Percentiles rank a stretch among this genome's conserved stretches.
phyloP scores from a whole-genome alignment of 2,113 vertebrate genomes.

The Chiloscyllium plagiosum region DNA sequence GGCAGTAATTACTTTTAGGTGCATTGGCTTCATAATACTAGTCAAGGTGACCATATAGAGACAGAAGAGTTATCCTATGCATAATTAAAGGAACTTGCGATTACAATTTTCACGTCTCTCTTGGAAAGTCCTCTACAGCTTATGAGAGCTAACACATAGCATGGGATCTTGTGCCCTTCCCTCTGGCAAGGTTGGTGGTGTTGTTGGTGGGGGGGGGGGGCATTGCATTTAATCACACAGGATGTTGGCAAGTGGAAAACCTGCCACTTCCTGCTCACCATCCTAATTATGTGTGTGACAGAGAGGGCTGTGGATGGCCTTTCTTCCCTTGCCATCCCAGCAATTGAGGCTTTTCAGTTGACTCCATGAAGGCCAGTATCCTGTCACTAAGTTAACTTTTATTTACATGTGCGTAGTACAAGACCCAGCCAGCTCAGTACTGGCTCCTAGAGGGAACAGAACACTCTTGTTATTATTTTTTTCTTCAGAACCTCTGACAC shows the following conservation, averaged over 20 bases:
- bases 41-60: slow-evolving; percentile 18
- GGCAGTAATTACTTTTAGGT: slow-evolving; percentile 23
- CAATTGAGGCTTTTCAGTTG: background rate
- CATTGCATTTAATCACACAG: background rate
- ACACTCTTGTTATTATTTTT: too few relatives aligned
- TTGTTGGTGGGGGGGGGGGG: too few relatives aligned
- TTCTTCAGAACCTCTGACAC: too few relatives aligned
- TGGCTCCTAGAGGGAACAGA: too few relatives aligned
- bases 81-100: background rate
- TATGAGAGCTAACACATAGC: background rate
- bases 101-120: background rate
- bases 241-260: background rate
- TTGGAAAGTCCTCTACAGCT: background rate
- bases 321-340: background rate
- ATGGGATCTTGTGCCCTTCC: background rate
- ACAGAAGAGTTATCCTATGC: background rate
- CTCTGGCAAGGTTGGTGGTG: background rate
- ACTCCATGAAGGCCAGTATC: too few relatives aligned
- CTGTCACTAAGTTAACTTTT: too few relatives aligned
- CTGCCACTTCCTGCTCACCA: background rate
- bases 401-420: too few relatives aligned
- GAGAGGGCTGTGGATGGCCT: too few relatives aligned
- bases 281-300: background rate
- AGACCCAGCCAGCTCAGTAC: too few relatives aligned
- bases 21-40: background rate